Evolutionary conservation across 2,888 invertebrate species (phyloP), one percentile per base, ranked within the genome.

Genomic region (Anticlea derivata): DNA sequence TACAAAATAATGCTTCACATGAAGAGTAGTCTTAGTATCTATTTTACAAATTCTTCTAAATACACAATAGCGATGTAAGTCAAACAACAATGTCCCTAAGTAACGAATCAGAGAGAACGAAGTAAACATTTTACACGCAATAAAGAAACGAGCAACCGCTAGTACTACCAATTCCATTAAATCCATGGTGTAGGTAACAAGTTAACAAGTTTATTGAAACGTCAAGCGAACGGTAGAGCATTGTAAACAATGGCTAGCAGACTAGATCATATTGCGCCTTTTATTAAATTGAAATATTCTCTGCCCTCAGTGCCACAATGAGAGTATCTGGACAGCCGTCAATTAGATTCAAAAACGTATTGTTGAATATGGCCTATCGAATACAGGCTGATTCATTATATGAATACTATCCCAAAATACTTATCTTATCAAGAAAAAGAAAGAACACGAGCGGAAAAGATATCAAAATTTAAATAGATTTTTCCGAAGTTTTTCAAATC

Each of bases 121-220:
- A 17, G 17, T 17, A 3, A 17, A 17, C 17, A 3, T 17, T 17
- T 26, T 2, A n/a, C n/a, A 26, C 26, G 17, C 10, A 2, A 29
- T 10, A 13, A 29, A 39, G 29, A 6, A 26, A 13, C 5, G 5
- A 11, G 37, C 37, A 8, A 8, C 4, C 10, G 8, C 33, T 43
- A 13, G 13, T 20, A n/a, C n/a, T n/a, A n/a, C n/a, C 24, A 23
- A 22, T n/a, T 7, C 24, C 10, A 22, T n/a, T 8, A 5, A 20
- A n/a, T 29, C 17, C 6, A 23, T 13, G 22, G 43, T 38, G 27
- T 33, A 39, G 31, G 39, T 43, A 29, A 22, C 43, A 35, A 26
- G 46, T 37, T 47, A 44, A 40, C 37, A 48, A 40, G 50, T 54
- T 46, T 54, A 57, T 51, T 47, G 51, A 40, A 50, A 58, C 52